phyloP scores from a whole-genome alignment of 1,140 invertebrate species.

The Trypoxylus dichotomus region DNA sequence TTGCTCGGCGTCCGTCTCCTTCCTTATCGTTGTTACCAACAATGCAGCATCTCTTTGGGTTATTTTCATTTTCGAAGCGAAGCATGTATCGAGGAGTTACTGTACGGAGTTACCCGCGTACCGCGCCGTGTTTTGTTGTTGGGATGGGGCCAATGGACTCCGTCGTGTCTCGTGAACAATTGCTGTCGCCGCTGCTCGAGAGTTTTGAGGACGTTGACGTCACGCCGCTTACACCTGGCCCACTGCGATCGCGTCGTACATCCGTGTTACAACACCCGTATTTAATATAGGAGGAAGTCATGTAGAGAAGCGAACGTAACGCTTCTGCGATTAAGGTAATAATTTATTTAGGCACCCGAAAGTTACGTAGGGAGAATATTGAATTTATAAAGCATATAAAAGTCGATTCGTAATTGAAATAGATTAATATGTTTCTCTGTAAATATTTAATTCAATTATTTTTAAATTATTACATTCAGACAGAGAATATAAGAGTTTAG shows the following conservation, averaged over 20 bases:
- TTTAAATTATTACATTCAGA: no score
- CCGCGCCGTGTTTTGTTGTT: neutral
- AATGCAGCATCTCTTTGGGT: neutral
- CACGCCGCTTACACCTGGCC: neutral
- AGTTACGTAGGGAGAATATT: no score
- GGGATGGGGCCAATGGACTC: neutral
- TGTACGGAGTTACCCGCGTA: neutral
- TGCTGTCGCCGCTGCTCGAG: neutral
- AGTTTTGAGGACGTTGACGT: neutral
- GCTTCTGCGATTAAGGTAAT: no score
- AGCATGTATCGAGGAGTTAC: neutral
- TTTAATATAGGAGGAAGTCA: neutral
- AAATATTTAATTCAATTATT: no score
- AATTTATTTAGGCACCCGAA: no score
- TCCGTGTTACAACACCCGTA: neutral
- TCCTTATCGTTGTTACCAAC: neutral
- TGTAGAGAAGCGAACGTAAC: neutral
- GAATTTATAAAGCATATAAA: no score
- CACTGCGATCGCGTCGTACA: neutral
- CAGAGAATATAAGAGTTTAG: no score
- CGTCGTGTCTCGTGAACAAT: neutral
- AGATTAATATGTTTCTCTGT: no score
- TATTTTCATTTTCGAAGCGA: neutral
- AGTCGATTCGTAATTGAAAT: no score
- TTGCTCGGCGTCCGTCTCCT: neutral